A percentile compares a stretch with the other conserved stretches of the same genome.
Conservation (phyloP, 2,797 vertebrate genomes). For the Etheostoma perlongum region DNA sequence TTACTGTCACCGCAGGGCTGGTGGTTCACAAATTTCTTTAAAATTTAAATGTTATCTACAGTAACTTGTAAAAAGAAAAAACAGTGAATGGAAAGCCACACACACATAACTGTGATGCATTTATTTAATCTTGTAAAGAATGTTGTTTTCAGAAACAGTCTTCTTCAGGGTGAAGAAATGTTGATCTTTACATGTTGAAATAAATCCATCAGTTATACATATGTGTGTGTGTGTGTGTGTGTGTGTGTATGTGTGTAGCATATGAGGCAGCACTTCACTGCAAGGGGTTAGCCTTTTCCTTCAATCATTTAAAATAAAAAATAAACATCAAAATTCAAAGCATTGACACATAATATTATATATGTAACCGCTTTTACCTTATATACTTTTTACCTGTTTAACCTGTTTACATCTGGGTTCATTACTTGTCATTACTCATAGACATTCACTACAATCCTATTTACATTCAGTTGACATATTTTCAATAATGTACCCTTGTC, state of each 20-base stretch:
- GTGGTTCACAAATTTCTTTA: no score
- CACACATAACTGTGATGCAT: no score
- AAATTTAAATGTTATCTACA: background rate
- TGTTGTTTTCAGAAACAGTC: no score
- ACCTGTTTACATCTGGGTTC: no score
- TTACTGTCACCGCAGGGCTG: background rate
- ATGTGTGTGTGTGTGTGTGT: no score
- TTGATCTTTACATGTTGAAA: background rate
- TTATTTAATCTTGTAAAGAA: no score
- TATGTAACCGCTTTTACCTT: background rate
- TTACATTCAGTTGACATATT: background rate
- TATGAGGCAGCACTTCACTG: background rate
- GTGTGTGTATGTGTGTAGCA: background rate
- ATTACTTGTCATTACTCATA: background rate
- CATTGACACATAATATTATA: background rate
- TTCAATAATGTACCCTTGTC: background rate
- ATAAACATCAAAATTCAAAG: background rate
- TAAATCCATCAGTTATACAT: background rate
- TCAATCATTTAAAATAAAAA: background rate
- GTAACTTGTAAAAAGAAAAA: background rate
- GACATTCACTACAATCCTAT: background rate
- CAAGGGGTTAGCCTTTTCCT: background rate
- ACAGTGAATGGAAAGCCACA: no score
- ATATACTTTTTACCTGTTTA: background rate
- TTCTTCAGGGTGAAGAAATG: background rate